Base-by-base conservation (phyloP, 2,888 invertebrate species). In the Digitonthophagus gazella region DNA sequence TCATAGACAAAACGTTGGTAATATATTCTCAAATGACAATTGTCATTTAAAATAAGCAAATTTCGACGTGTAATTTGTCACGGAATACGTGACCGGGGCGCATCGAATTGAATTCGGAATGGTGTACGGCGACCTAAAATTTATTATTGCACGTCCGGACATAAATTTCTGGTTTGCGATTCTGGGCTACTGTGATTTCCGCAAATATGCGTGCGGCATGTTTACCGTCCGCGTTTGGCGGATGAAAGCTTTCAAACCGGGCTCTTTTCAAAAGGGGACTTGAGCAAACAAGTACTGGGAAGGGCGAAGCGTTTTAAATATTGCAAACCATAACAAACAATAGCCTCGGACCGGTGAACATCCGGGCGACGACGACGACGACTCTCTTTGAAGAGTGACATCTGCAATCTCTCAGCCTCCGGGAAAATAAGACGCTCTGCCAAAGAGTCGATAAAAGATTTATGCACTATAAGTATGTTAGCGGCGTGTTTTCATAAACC, bases 401-500 rank as follows among this genome's bases (percentile, higher is more conserved):
- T 61, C 61, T 61, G 61, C 19, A 61, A 61, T 61, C 11, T 61
- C n/a, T 61, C 61, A 18, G 18, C 61, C 16, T 18, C n/a, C 61
- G n/a, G 6, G 16, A 19, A 61, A 20, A 18, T 18, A 18, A 20
- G 61, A 61, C 18, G 61, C 18, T 18, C 61, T 15, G 57, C 61
- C 61, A 61, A 61, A 61, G 61, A 20, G 18, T 20, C 61, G 61
- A 16, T 61, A 61, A 61, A 61, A 61, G 61, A 61, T 61, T 61
- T 61, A 61, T 61, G 18, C 61, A 61, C 61, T 61, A 61, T 61
- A 19, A 61, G 61, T 61, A 61, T 18, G 61, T 61, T 61, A 61
- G 61, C 61, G 61, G 20, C n/a, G 61, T 61, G 61, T 61, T 61
- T 61, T 61, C 61, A 61, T 61, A 61, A 61, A 61, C 61, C 61